A percentile compares a stretch with the other conserved stretches of the same genome.
Conservation (phyloP, 1,140 invertebrate genomes). For the Proales similis region DNA sequence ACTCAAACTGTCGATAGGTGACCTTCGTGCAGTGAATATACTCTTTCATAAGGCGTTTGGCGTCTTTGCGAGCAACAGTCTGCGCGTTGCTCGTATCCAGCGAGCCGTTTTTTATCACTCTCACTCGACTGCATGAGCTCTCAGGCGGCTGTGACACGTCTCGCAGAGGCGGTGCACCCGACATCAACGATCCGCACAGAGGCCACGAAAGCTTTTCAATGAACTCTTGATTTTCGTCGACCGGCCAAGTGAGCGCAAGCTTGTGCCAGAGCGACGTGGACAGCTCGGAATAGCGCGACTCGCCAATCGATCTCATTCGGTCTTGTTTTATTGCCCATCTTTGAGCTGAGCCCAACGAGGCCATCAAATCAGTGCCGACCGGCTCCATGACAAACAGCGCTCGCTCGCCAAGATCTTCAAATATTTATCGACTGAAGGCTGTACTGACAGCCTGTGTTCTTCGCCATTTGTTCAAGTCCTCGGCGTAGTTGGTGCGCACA, state of each 20-base stretch:
- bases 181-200: slow-evolving; percentile 50
- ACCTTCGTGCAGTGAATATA: slow-evolving; percentile 11
- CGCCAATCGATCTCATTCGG: slow-evolving; percentile 41
- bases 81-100: slow-evolving; percentile 41
- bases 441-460: slow-evolving; percentile 1
- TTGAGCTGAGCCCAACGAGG: slow-evolving; percentile 2
- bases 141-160: slow-evolving; percentile 35
- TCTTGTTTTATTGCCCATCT: slow-evolving; percentile 33
- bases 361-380: not conserved
- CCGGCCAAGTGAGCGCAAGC: slow-evolving; percentile 50
- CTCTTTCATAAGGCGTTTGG: slow-evolving; percentile 3
- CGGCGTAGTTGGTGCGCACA: slow-evolving; percentile 4
- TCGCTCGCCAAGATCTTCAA: slow-evolving; percentile 4
- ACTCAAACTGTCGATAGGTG: slow-evolving; percentile 30
- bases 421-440: not conserved
- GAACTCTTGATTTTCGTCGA: slow-evolving; percentile 44
- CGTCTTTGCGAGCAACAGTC: slow-evolving; percentile 41
- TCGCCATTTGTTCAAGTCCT: slow-evolving; percentile 20
- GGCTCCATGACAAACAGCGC: slow-evolving; percentile 17
- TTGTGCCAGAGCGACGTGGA: slow-evolving; percentile 51
- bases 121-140: slow-evolving; percentile 37
- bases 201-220: slow-evolving; percentile 53
- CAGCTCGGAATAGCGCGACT: slow-evolving; percentile 50
- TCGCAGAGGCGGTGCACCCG: slow-evolving; percentile 47
- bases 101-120: slow-evolving; percentile 49